Conservation (phyloP, 2,888 invertebrate genomes). For the Leptodirus hochenwartii region DNA sequence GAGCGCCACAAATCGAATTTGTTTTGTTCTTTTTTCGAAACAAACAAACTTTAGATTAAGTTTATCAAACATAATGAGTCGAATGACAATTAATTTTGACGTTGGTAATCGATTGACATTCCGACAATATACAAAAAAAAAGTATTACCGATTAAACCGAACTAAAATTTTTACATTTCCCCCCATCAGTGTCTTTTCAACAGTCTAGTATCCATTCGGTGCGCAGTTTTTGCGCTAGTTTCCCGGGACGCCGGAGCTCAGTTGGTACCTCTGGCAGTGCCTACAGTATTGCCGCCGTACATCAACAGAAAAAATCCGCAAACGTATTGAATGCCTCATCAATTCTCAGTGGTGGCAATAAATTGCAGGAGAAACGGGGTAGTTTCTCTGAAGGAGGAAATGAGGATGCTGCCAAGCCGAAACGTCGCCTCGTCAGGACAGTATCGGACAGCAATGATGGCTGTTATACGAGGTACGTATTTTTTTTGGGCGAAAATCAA, state of each 20-base stretch:
- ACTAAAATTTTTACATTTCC: too few relatives aligned
- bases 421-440: constrained; percentile 20
- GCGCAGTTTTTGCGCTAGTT: constrained; percentile 28
- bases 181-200: constrained; percentile 28
- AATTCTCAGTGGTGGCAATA: too few relatives aligned
- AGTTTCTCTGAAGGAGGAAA: constrained; percentile 17
- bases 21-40: too few relatives aligned
- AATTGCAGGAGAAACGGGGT: constrained; percentile 20
- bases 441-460: too few relatives aligned
- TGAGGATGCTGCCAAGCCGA: constrained; percentile 20
- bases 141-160: constrained; percentile 3
- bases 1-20: too few relatives aligned
- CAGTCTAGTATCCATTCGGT: constrained; percentile 27
- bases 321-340: constrained; percentile 9
- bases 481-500: too few relatives aligned
- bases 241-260: constrained; percentile 23
- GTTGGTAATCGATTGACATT: too few relatives aligned
- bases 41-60: too few relatives aligned
- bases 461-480: too few relatives aligned
- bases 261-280: constrained; percentile 21
- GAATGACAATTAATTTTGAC: too few relatives aligned
- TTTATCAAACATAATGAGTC: too few relatives aligned
- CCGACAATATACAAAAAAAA: too few relatives aligned
- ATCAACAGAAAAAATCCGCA: constrained; percentile 7
- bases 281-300: constrained; percentile 14